These are phyloP conservation scores for Rhinophrynus dorsalis DNA, from an alignment of 2,797 vertebrate genomes.

Conservation along the genomic window DNA sequence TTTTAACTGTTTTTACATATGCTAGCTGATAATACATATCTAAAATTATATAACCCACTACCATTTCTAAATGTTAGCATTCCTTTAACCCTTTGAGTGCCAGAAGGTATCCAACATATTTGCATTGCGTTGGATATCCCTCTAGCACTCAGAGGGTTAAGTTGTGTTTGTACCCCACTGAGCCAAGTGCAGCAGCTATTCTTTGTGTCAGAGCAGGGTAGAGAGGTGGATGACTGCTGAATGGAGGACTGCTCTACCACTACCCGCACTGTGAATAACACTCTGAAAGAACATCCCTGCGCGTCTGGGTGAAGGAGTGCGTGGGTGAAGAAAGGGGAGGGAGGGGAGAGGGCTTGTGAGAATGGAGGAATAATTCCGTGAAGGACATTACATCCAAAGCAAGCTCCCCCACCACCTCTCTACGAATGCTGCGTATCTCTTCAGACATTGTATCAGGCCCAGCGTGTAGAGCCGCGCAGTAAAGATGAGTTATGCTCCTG, in stretches of 20 bases:
- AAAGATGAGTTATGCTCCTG: slow-evolving; percentile 71
- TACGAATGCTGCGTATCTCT: slow-evolving; percentile 56
- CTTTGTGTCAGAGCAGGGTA: not conserved
- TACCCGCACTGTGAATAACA: slow-evolving; percentile 1
- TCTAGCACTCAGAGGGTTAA: too few relatives aligned
- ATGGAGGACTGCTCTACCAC: not conserved
- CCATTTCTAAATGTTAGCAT: too few relatives aligned
- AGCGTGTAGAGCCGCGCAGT: slow-evolving; percentile 69
- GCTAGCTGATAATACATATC: too few relatives aligned
- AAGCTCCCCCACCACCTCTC: slow-evolving; percentile 49
- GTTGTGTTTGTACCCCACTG: too few relatives aligned
- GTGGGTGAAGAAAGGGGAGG: slow-evolving; percentile 6
- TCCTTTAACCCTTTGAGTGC: too few relatives aligned
- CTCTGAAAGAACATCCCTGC: slow-evolving; percentile 10
- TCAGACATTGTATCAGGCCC: slow-evolving; percentile 68
- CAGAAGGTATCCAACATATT: too few relatives aligned
- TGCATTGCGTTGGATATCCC: too few relatives aligned
- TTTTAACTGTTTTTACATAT: too few relatives aligned
- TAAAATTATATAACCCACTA: too few relatives aligned
- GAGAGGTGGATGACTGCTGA: not conserved
- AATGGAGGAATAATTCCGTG: slow-evolving; percentile 48
- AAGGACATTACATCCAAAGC: slow-evolving; percentile 48
- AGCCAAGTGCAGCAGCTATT: not conserved
- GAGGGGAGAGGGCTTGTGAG: slow-evolving; percentile 9
- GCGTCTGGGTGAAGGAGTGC: slow-evolving; percentile 23